Evolutionary conservation across 1,140 invertebrate species (phyloP), one percentile per base, ranked within the genome.

Genomic region (Bombus impatiens): DNA sequence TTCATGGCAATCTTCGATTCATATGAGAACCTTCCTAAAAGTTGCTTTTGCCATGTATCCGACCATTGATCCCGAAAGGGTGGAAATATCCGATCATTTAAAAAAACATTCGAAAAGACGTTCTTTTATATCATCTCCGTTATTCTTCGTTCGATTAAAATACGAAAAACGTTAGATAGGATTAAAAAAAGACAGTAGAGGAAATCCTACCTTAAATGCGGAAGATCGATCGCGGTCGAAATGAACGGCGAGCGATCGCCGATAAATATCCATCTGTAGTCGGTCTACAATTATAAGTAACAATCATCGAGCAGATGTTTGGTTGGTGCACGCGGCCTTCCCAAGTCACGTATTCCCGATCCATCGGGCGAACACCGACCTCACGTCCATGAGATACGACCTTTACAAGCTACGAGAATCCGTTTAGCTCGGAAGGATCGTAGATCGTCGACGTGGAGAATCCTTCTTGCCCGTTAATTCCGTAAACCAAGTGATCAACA

Each of bases 401-500:
- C 72, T 47, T 62, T 40, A n/a, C 86, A 13, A 71, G 35, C 10
- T 53, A 42, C 32, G 32, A 13, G 22, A 35, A 78, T n/a, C n/a
- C 32, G 10, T 37, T 9, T 9, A 53, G 28, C 12, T 75, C 13
- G 47, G 28, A 62, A 12, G 13, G 65, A 71, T 42, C 78, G 10
- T n/a, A 32, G 44, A 12, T 32, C 44, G 57, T 62, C 76, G 57
- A 57, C 74, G 59, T 35, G 37, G 59, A 59, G 37, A 10, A 28
- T 62, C 53, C 9, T 42, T 68, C 40, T 78, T 62, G 28, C 42
- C 72, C 65, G 62, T 78, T 68, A 35, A 72, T 78, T 72, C 40
- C 32, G 70, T 78, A 75, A 78, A 82, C 67, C 80, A 79, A 89
- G 42, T 62, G 83, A 62, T 78, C 76, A 86, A 91, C 84, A 81